Evolutionary conservation across 2,797 vertebrate species (phyloP).

Genomic region (Oceanodroma leucorhoa): DNA sequence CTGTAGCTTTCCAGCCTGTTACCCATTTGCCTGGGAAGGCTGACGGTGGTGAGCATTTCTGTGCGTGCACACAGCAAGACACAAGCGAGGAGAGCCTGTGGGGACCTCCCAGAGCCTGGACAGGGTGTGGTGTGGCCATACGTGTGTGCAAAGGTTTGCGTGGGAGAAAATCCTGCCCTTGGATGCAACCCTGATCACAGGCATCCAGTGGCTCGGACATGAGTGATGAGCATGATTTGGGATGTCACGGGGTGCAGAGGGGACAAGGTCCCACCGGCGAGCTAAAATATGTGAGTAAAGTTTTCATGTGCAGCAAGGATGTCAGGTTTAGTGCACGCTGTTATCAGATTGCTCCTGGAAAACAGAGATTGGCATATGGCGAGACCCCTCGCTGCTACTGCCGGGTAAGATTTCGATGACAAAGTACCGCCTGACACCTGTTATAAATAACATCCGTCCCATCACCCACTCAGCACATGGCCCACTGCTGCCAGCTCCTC

Average conservation of each 20-base stretch:
- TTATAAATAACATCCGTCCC: slow-evolving; percentile 48
- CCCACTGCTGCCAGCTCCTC: slow-evolving; percentile 33
- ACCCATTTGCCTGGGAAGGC: not conserved
- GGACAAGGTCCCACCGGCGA: not conserved
- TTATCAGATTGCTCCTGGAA: not conserved
- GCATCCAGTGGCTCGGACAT: fast-evolving
- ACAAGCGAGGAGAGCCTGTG: fast-evolving
- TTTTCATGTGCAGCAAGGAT: not conserved
- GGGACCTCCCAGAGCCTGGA: not conserved
- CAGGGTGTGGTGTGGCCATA: no score
- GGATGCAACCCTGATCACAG: no score
- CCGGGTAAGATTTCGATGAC: slow-evolving; percentile 10
- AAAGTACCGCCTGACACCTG: slow-evolving; percentile 47
- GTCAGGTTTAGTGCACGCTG: fast-evolving
- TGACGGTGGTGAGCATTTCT: not conserved
- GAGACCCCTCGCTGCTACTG: not conserved
- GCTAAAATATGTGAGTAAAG: not conserved
- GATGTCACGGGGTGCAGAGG: not conserved
- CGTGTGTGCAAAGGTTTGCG: fast-evolving
- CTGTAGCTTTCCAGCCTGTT: not conserved
- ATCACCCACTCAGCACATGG: slow-evolving; percentile 44
- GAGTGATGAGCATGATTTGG: not conserved
- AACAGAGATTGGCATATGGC: not conserved
- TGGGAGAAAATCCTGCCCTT: not conserved
- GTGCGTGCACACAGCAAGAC: not conserved